Evolutionary conservation across 2,888 invertebrate species (phyloP), one percentile per base, ranked within the genome.

Genomic region (Erebia aethiops): DNA sequence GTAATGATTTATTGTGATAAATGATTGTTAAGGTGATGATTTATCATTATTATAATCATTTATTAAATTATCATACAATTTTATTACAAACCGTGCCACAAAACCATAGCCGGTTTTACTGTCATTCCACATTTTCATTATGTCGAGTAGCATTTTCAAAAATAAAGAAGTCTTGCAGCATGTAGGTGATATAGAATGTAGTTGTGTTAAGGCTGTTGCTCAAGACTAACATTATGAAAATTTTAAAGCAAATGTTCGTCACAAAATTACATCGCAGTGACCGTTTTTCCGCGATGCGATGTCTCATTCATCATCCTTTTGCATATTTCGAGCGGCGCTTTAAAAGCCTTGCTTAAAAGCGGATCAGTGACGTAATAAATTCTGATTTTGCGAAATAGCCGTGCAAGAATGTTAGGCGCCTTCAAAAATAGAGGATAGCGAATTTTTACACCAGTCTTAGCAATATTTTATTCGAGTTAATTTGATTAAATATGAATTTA

Each of bases 231-330:
- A 18, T 43, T 18, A 43, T 43, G 5, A 61, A 58, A 61, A 61
- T 61, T 16, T 61, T 43, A 18, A 61, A 61, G 43, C 18, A 61
- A 61, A 62, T 62, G 62, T 7, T 62, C 62, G 62, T 62, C 18
- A 62, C 54, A 62, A 49, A 41, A 72, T 70, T 16, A 57, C 56
- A 43, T 71, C 62, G 16, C 14, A 63, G 54, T 60, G 67, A 61
- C 67, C 60, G 60, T 61, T 68, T 68, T 62, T n/a, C 64, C 65
- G 41, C 72, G 66, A 66, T 41, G 64, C 60, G 60, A 14, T 58
- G 66, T 70, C 72, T 67, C 70, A 74, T 74, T 72, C 74, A 74
- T 72, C 74, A 72, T 70, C 63, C 65, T 43, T 63, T 68, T 69
- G 57, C 67, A 74, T 67, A 71, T 70, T 71, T 72, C 68, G 74